Evolutionary conservation across 1,140 invertebrate species (phyloP).

Genomic region (Phocides pigmalion): DNA sequence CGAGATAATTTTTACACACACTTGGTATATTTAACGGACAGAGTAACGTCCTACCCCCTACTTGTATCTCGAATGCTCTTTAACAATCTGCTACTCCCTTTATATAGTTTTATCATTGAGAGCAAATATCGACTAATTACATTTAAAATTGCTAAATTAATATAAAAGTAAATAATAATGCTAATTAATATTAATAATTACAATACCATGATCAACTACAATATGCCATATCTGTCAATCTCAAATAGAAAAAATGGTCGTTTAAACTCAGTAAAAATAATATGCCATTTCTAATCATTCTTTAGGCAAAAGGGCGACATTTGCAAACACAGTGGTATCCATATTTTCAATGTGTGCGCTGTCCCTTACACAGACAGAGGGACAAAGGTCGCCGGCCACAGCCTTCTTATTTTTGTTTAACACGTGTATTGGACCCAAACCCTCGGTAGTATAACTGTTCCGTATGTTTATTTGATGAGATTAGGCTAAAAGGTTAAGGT

Average conservation of each 20-base stretch:
- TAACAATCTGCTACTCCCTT: no score
- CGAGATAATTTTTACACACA: no score
- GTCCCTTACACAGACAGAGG: constrained; percentile 76
- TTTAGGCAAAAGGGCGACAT: constrained; percentile 62
- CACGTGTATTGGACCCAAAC: constrained; percentile 68
- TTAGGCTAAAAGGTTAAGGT: not conserved
- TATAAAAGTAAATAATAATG: no score
- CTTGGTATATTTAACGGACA: no score
- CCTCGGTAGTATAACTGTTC: constrained; percentile 49
- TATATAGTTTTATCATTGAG: no score
- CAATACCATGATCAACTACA: no score
- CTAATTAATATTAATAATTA: no score
- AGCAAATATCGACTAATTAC: no score
- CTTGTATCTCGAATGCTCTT: no score
- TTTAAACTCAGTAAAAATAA: constrained; percentile 3
- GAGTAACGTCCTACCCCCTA: no score
- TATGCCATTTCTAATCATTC: constrained; percentile 41
- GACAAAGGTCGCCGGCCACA: constrained; percentile 78
- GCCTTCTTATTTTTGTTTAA: constrained; percentile 82
- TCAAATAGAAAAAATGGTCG: constrained; percentile 6
- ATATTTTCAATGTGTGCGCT: constrained; percentile 57
- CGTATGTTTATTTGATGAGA: constrained; percentile 34
- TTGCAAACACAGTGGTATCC: constrained; percentile 73
- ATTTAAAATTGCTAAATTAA: no score
- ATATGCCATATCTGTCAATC: no score